phyloP scores from a whole-genome alignment of 2,888 invertebrate species.

The Pyralis farinalis region DNA sequence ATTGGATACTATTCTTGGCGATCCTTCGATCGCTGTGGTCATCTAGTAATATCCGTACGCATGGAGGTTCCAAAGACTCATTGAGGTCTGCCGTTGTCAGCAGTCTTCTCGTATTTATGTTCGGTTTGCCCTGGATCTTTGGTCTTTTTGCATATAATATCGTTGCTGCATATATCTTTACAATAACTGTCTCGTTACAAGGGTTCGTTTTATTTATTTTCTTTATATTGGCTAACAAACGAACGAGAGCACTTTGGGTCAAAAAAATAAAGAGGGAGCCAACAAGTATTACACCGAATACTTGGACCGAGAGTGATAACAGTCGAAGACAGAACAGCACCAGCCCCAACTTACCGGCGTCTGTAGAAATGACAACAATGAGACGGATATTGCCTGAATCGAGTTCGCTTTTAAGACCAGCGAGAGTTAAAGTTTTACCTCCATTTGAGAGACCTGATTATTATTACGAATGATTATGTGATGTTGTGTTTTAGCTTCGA shows the following conservation, averaged over 20 bases:
- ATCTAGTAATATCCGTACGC: slow-evolving; percentile 38
- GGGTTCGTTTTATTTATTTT: slow-evolving; percentile 83
- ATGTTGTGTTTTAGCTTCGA: too few relatives aligned
- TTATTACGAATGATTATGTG: not conserved
- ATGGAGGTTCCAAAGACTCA: slow-evolving; percentile 38
- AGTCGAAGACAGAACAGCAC: not conserved
- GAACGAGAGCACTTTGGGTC: slow-evolving; percentile 79
- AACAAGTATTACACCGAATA: not conserved
- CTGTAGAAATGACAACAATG: not conserved
- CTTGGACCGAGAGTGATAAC: not conserved
- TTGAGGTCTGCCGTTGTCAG: slow-evolving; percentile 79
- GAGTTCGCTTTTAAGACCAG: not conserved
- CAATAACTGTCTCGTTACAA: slow-evolving; percentile 76
- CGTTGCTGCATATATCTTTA: slow-evolving; percentile 78
- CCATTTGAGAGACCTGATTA: not conserved
- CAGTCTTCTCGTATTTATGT: slow-evolving; percentile 80
- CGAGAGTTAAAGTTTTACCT: not conserved
- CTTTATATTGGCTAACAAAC: slow-evolving; percentile 81
- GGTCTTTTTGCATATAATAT: slow-evolving; percentile 70
- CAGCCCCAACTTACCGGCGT: not conserved
- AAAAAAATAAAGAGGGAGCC: slow-evolving; percentile 52
- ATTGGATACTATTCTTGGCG: slow-evolving; percentile 59
- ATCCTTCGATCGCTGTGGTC: slow-evolving; percentile 52
- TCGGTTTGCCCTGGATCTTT: slow-evolving; percentile 83
- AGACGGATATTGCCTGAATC: not conserved